Evolutionary conservation across 2,797 vertebrate species (phyloP).

Genomic region (Champsocephalus esox): DNA sequence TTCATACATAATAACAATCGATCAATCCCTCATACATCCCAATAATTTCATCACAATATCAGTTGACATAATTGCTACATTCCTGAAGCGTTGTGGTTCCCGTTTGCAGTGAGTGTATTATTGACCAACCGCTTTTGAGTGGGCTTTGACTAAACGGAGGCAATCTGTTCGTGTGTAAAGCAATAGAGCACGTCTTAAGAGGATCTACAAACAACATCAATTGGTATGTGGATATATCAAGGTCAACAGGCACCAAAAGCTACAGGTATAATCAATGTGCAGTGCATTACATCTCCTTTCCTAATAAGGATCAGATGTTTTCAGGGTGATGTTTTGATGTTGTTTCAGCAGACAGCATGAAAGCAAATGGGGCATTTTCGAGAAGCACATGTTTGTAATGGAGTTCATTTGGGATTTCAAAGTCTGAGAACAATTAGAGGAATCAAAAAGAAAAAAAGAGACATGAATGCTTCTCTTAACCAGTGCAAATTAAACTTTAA

Average conservation of each 20-base stretch:
- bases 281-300: constrained; percentile 15
- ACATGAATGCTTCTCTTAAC: not conserved
- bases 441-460: constrained; percentile 39
- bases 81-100: too few species aligned
- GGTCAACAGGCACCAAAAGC: not conserved
- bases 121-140: too few species aligned
- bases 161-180: too few species aligned
- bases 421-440: constrained; percentile 32
- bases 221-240: not conserved
- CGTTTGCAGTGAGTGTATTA: too few species aligned
- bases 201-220: not conserved
- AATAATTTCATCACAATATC: too few species aligned
- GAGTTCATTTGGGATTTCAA: constrained; percentile 33
- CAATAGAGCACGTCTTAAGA: not conserved
- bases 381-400: constrained; percentile 27
- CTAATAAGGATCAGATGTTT: constrained; percentile 25
- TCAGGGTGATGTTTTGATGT: constrained; percentile 22
- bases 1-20: too few species aligned
- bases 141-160: too few species aligned
- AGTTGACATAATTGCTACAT: too few species aligned
- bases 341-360: constrained; percentile 27
- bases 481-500: constrained; percentile 30
- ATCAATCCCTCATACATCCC: too few species aligned
- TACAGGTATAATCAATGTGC: not conserved
- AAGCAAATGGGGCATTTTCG: constrained; percentile 24